A percentile compares a stretch with the other conserved stretches of the same genome.
phyloP scores from a whole-genome alignment of 37 sponge, comb jelly and placozoan species.

The Agelas oroides region DNA sequence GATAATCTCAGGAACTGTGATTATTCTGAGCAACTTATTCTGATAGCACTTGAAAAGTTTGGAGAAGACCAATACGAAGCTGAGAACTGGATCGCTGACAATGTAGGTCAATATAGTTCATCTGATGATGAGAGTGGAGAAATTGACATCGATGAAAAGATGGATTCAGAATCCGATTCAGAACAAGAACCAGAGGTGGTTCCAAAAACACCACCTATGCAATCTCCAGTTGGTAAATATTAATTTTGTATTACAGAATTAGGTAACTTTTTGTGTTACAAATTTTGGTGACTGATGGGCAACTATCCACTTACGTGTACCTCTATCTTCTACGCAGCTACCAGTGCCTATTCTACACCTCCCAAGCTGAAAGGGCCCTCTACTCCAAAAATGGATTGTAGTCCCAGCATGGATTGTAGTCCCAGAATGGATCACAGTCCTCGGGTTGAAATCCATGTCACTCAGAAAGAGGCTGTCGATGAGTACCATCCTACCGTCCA shows the following conservation, averaged over 20 bases:
- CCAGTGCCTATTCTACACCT: no score
- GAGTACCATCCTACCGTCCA: constrained; percentile 32
- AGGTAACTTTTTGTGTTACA: not conserved
- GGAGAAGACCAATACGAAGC: constrained; percentile 27
- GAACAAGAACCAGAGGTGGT: not conserved
- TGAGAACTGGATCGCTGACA: constrained; percentile 33
- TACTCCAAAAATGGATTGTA: no score
- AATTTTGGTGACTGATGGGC: no score
- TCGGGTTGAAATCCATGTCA: not conserved
- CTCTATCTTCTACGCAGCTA: no score
- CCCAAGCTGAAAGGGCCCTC: no score
- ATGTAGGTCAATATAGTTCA: constrained; percentile 19
- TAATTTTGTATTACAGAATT: not conserved
- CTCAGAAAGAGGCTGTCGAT: not conserved
- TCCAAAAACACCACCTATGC: not conserved
- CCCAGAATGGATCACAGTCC: no score
- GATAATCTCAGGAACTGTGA: not conserved
- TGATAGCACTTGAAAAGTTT: constrained; percentile 40
- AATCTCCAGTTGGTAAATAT: not conserved
- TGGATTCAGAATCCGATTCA: not conserved
- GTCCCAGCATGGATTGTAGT: not conserved
- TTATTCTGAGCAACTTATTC: not conserved
- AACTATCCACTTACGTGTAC: no score
- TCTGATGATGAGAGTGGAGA: constrained; percentile 1
- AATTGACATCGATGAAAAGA: constrained; percentile 1